Base-by-base conservation (phyloP, 2,888 invertebrate genomes). In the Caenorhabditis zanzibari region DNA sequence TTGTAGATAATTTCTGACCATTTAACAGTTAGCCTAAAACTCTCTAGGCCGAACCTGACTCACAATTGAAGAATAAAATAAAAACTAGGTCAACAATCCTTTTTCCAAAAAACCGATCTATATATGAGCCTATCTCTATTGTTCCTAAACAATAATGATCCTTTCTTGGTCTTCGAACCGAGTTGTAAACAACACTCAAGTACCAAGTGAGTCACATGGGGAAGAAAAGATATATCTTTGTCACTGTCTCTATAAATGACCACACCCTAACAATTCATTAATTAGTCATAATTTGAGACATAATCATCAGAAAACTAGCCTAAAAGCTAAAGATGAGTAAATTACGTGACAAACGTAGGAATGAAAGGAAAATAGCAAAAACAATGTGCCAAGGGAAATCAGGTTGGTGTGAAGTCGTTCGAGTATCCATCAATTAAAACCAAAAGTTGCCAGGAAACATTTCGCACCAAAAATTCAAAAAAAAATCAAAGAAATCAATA, bases 131-230 rank as follows among this genome's bases (percentile, higher is more conserved):
- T 54, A 22, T 59, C 32, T 2, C 49, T 41, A 66, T 52, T 66
- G 52, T 64, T 32, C 64, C 16, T 28, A 47, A 66, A 32, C 61
- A 24, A n/a, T n/a, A n/a, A 22, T 54, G 44, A 32, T 52, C 22
- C 68, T n/a, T 54, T 54, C 24, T 54, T 54, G 68, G 54, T 14
- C 54, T 54, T 44, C 26, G 5, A 12, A 14, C n/a, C 26, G 38
- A 68, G 68, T 54, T 68, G 68, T 54, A 68, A 68, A 68, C 68
- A 68, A 41, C 54, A 68, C 54, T 68, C 68, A 54, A 68, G 68
- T 68, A 52, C 68, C 68, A 38, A 68, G 54, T 68, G 68, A 68
- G 68, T 68, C 68, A 68, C 68, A 61, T 9, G 41, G 41, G 22
- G 19, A 22, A 49, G 38, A 38, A 38, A 12, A 12, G 35, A 32